Evolutionary conservation across 1,140 invertebrate genomes (phyloP), one percentile per base, ranked within the genome.

Genomic region (Globodera rostochiensis): DNA sequence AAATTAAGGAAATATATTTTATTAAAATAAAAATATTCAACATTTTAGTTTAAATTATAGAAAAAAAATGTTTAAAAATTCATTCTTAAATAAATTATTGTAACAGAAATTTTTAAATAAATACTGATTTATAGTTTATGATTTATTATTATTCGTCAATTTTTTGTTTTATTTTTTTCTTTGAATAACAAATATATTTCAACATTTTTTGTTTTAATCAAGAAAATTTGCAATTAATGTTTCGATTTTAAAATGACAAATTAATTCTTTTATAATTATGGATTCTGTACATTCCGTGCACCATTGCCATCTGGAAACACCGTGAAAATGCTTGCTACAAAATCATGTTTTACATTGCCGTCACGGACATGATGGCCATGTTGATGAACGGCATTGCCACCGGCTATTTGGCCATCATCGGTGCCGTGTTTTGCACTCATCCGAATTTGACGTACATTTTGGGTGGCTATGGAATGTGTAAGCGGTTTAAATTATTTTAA

Each of bases 371-470:
- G 47, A 74, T 57, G 25, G 60, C 53, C 49, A 60, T 80, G 45
- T 80, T 69, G 64, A 73, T 80, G 57, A 60, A 45, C 19, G 79
- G 79, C 8, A 74, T 80, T 53, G 47, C 75, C 19, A 69, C 67
- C 49, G 79, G 79, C 36, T 21, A 49, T 50, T 74, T 80, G 66
- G 69, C 53, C 25, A 82, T 82, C 13, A 47, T 60, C 36, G 80
- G 80, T 4, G 80, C 80, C 53, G 80, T 83, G 19, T 83, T 46
- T 19, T 82, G 80, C 15, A 25, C 80, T 5, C 74, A 82, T 67
- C 80, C 80, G 4, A 50, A 67, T 49, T 67, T 82, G 46, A 82
- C 82, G 1, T 82, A 82, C 50, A 50, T 82, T 57, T 46, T 71
- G 45, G 80, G 80, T 11, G 50, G 25, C 1, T 46, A 49, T 45